Conservation (phyloP, 2,888 invertebrate genomes). For the Tetranychus truncatus region DNA sequence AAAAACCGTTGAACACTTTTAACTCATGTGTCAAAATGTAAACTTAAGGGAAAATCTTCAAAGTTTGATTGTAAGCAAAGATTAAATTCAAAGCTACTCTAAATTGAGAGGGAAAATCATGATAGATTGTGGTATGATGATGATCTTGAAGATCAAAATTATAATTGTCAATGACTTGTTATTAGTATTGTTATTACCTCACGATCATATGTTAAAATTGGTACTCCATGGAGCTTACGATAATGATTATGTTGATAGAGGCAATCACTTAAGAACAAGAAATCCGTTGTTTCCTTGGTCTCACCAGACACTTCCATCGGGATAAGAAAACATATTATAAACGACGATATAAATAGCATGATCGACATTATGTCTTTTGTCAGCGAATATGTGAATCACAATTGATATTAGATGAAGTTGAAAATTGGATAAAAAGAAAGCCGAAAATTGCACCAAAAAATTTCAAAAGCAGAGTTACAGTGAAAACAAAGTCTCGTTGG, state of each 20-base stretch:
- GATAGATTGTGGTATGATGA: too few relatives aligned
- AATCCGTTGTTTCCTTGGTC: conserved; percentile 1
- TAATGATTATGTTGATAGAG: conserved; percentile 7
- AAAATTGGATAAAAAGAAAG: background rate
- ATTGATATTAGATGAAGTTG: background rate
- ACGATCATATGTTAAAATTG: background rate
- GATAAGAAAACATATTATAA: background rate
- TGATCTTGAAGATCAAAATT: background rate
- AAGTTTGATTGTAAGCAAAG: too few relatives aligned
- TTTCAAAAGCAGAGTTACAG: too few relatives aligned
- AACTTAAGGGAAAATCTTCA: too few relatives aligned
- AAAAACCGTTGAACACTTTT: too few relatives aligned
- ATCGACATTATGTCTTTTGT: background rate
- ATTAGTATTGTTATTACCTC: background rate
- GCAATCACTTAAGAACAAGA: background rate
- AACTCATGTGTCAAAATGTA: too few relatives aligned
- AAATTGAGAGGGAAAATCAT: too few relatives aligned
- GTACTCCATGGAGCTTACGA: conserved; percentile 1
- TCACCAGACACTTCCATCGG: background rate
- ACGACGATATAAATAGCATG: background rate
- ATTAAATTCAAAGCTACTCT: too few relatives aligned
- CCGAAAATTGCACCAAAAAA: background rate
- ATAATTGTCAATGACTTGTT: background rate
- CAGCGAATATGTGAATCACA: too few relatives aligned
- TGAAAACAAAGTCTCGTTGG: too few relatives aligned